Evolutionary conservation across 2,888 invertebrate genomes (phyloP).

Genomic region (Synanthedon myopaeformis): DNA sequence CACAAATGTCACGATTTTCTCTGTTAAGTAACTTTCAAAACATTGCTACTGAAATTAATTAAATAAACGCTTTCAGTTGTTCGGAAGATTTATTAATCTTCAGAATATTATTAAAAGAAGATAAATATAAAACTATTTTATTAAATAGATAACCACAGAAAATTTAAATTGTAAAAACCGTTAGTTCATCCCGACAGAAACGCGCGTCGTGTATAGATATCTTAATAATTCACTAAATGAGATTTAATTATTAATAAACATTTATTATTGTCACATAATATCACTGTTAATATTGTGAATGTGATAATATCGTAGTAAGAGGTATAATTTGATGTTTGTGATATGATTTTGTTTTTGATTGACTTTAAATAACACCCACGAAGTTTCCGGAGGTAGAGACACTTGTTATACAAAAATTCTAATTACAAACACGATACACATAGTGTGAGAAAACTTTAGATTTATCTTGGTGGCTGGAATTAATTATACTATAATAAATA

Average conservation of each 20-base stretch:
- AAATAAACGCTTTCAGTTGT: no score
- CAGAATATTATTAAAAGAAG: no score
- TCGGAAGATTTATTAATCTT: no score
- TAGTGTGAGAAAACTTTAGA: background rate
- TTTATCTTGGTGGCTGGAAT: background rate
- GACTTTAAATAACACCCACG: conserved; percentile 39
- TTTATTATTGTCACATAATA: background rate
- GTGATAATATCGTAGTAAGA: conserved; percentile 42
- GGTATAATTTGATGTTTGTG: conserved; percentile 23
- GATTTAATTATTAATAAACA: background rate
- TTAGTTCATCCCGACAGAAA: no score
- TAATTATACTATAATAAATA: background rate
- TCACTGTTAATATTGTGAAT: conserved; percentile 23
- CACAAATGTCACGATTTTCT: no score
- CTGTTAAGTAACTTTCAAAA: no score
- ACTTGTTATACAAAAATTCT: background rate
- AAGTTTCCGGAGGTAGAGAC: conserved; percentile 20
- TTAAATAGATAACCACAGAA: no score
- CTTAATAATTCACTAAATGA: background rate
- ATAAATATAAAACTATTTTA: no score
- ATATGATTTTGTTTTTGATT: conserved; percentile 8
- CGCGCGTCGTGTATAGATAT: no score
- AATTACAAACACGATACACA: background rate
- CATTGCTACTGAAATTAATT: no score
- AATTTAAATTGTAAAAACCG: no score